Conservation (phyloP, 1,140 invertebrate species). For the Drosophila quadrilineata region DNA sequence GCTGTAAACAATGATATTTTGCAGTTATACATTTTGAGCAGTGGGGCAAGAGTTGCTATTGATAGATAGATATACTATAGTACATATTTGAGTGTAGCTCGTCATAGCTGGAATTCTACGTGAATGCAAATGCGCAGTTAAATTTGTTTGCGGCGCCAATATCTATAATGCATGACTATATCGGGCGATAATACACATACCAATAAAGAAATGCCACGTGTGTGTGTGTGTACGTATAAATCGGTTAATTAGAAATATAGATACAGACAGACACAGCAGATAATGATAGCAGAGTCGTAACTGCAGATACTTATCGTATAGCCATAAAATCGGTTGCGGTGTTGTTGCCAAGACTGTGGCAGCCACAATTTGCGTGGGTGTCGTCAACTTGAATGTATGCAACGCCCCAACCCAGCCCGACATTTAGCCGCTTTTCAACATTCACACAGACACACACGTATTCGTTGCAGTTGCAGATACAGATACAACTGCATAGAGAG, state of each 20-base stretch:
- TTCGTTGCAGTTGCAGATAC: constrained; percentile 1
- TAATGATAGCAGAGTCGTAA: too few species aligned
- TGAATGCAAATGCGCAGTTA: constrained; percentile 37
- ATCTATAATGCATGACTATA: constrained; percentile 46
- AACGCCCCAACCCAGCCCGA: constrained; percentile 14
- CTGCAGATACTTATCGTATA: constrained; percentile 40
- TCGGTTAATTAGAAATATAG: constrained; percentile 8
- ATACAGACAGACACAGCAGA: background rate
- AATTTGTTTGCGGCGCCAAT: constrained; percentile 21
- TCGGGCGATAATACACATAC: constrained; percentile 22
- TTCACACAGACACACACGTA: background rate
- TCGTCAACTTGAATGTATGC: constrained; percentile 46
- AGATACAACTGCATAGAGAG: constrained; percentile 2
- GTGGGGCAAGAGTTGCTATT: too few species aligned
- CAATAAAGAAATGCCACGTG: background rate
- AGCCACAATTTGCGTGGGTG: constrained; percentile 54
- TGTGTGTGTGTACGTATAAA: background rate
- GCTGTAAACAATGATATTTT: too few species aligned
- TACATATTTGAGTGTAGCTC: too few species aligned
- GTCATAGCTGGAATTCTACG: constrained; percentile 3
- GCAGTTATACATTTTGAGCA: too few species aligned
- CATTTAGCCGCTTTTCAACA: constrained; percentile 9
- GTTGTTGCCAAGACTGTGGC: constrained; percentile 13
- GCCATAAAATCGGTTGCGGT: constrained; percentile 50
- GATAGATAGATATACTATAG: too few species aligned